Conservation (phyloP, 2,113 vertebrate genomes). For the Mormyrus iriodes region DNA sequence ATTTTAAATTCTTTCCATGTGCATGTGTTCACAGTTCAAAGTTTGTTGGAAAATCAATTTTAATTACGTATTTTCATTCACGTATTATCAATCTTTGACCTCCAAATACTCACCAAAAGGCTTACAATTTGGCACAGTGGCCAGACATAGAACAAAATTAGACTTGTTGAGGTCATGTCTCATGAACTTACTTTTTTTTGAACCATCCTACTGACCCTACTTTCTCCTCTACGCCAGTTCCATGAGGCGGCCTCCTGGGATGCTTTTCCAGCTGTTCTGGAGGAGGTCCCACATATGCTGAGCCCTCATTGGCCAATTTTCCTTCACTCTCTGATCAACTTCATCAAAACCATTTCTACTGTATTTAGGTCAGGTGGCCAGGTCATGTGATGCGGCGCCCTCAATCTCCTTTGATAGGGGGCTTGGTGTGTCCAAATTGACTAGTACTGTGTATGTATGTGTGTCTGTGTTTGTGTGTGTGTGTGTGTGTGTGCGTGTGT, state of each 20-base stretch:
- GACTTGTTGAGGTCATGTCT: not conserved
- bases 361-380: not conserved
- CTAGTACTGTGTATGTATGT: too few relatives aligned
- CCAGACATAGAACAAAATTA: not conserved
- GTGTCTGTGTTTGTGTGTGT: too few relatives aligned
- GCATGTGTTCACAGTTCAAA: not conserved
- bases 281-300: not conserved
- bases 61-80: too few relatives aligned
- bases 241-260: not conserved
- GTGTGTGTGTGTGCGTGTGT: too few relatives aligned
- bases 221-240: too few relatives aligned
- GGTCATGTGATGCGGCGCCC: not conserved
- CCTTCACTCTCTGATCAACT: not conserved
- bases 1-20: not conserved
- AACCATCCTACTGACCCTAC: too few relatives aligned
- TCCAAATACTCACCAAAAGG: not conserved
- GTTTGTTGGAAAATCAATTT: not conserved
- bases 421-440: not conserved
- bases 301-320: not conserved
- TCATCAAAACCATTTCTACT: not conserved
- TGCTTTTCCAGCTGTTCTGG: not conserved
- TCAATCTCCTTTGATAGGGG: not conserved
- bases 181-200: not conserved
- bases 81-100: too few relatives aligned
- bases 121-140: not conserved